Base-by-base conservation (phyloP, 2,113 vertebrate genomes). In the Panurus biarmicus region DNA sequence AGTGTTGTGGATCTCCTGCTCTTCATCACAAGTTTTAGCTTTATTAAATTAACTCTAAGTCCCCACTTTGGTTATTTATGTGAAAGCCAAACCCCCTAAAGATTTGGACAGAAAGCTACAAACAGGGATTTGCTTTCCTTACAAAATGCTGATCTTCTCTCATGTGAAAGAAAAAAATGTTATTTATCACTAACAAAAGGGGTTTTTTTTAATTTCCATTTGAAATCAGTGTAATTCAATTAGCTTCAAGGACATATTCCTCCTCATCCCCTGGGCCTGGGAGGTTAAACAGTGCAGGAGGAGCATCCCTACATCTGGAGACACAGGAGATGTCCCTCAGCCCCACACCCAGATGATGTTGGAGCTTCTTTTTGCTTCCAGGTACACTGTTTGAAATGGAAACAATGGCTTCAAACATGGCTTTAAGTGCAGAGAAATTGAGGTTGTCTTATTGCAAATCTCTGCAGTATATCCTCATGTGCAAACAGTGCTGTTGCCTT, bases 291-390 rank as follows among this genome's bases (percentile, higher is more conserved):
- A 7, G 17, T 16, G 28, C 50, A 60, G 44, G 31, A 83, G 38
- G 35, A 51, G 4, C 16, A 54, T 36, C 35, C n/a, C 48, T n/a
- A 7, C 1, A 2, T 21, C 12, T 62, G 60, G 62, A 62, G 31
- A 23, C 20, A 14, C 12, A 6, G 20, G n/a, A 64, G 50, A 15
- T 6, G 16, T 50, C 50, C 36, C 65, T 74, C 33, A 74, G 33
- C 33, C 13, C n/a, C 22, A 19, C 7, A 29, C 19, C 24, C 29
- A 12, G 48, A 8, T 0, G 4, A 19, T 12, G 47, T 13, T 56
- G 28, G 14, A 71, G 10, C 2, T 31, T 66, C 62, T 24, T 12
- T 20, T 21, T 24, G 17, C 24, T 40, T 21, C 31, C 29, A 36
- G n/a, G 7, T 28, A 13, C 8, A 2, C 25, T 72, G 29, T 71